These are phyloP conservation scores for Petrolisthes cinctipes DNA, from an alignment of 2,888 invertebrate genomes.

Conservation along the genomic window DNA sequence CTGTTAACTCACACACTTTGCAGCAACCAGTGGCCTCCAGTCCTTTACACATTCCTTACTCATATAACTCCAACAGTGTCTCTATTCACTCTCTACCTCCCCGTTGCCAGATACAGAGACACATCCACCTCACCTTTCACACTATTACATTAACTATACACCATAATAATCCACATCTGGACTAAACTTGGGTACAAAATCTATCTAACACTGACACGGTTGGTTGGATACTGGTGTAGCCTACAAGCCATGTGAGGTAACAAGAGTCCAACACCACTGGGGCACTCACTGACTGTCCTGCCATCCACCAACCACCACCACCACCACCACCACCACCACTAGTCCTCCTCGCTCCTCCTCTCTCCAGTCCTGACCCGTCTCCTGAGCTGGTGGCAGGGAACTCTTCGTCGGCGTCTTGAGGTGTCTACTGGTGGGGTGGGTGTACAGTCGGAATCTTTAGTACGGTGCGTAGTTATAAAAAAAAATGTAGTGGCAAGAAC, in stretches of 20 bases:
- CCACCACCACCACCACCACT: neutral
- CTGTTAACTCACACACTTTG: neutral
- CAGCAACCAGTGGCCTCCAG: neutral
- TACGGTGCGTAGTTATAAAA: too few species aligned
- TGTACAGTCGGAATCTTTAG: too few species aligned
- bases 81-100: neutral
- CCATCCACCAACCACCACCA: neutral
- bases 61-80: neutral
- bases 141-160: neutral
- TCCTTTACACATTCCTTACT: neutral
- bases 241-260: too few species aligned
- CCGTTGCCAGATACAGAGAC: neutral
- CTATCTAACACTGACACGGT: too few species aligned
- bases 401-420: neutral
- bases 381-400: neutral
- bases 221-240: too few species aligned
- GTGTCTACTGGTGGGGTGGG: too few species aligned
- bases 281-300: neutral
- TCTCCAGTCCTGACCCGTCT: slow-evolving; percentile 13
- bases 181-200: too few species aligned
- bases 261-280: neutral
- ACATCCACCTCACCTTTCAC: neutral
- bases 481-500: too few species aligned
- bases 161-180: neutral
- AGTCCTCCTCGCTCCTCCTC: slow-evolving; percentile 28